phyloP scores from a whole-genome alignment of 2,113 vertebrate genomes.

The Myotis yumanensis region DNA sequence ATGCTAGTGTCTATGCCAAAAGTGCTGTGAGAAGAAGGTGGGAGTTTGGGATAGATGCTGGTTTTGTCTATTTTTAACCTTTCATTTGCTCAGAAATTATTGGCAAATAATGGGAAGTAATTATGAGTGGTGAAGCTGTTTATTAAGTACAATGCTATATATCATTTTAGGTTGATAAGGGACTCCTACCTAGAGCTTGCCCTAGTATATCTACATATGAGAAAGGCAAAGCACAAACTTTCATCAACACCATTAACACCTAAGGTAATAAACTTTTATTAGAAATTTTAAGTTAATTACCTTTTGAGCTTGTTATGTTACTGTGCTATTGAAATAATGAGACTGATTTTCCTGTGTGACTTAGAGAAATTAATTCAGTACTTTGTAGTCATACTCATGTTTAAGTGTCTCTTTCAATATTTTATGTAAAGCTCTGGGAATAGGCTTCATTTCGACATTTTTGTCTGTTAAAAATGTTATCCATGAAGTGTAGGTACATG shows the following conservation, averaged over 20 bases:
- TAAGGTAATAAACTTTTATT: constrained; percentile 45
- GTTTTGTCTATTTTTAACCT: background rate
- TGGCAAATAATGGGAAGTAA: background rate
- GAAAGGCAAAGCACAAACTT: constrained; percentile 44
- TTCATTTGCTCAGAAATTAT: background rate
- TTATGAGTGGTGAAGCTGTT: background rate
- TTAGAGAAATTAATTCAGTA: constrained; percentile 33
- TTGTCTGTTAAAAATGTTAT: constrained; percentile 21
- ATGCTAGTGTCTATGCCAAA: background rate
- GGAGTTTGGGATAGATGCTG: background rate
- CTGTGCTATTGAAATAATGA: constrained; percentile 36
- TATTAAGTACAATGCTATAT: background rate
- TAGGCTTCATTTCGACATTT: background rate
- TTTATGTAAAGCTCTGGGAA: constrained; percentile 29
- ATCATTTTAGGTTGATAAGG: constrained; percentile 85
- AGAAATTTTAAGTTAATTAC: constrained; percentile 21
- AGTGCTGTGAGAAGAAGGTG: background rate
- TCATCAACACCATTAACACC: constrained; percentile 24
- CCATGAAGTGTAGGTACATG: background rate
- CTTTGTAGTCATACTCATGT: background rate
- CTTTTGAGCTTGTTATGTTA: constrained; percentile 27
- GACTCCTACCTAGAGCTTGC: constrained; percentile 90
- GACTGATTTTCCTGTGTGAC: constrained; percentile 8
- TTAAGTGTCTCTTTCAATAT: background rate
- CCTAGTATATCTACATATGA: constrained; percentile 82